Base-by-base conservation (phyloP, 2,888 invertebrate genomes). In the Cerceris ruficornis region DNA sequence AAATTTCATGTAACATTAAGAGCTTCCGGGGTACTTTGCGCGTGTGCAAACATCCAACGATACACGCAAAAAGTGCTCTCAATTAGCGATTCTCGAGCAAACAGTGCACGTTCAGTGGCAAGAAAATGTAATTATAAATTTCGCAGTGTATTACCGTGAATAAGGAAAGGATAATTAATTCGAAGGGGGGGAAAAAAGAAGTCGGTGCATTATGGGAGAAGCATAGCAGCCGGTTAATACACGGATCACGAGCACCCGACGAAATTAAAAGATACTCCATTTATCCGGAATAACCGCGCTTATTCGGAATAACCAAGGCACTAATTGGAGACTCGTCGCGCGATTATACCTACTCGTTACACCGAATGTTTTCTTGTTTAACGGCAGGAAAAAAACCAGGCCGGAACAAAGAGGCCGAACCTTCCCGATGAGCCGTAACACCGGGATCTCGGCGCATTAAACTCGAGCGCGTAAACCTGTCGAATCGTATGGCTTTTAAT, bases 341-440 rank as follows among this genome's bases (percentile, higher is more conserved):
- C 17, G 69, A 77, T 77, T 66, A 65, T 50, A 59, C 69, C 41
- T 64, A 14, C 61, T 72, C 74, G 66, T 69, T 74, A 74, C 41
- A 55, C 55, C 52, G 43, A 69, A 59, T 39, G 68, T 9, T 8
- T 64, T 65, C 59, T 64, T 41, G 61, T 77, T 77, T 66, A 74
- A 74, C 61, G 62, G 62, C 7, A 28, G 28, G 39, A 68, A 77
- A 73, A n/a, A 67, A 59, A 50, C 11, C 39, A 15, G 13, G 11
- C 9, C 58, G 69, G 41, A 58, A 60, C 49, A 67, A 67, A 66
- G 66, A 49, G 55, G 28, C 14, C 52, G 50, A 39, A 17, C 41
- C 17, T 14, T 9, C 65, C 65, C 55, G 55, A 55, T 17, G 17
- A 7, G 55, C 14, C 43, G 43, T 9, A 28, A 46, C 15, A 14